Conservation (phyloP, 2,797 vertebrate genomes). For the Etheostoma perlongum region DNA sequence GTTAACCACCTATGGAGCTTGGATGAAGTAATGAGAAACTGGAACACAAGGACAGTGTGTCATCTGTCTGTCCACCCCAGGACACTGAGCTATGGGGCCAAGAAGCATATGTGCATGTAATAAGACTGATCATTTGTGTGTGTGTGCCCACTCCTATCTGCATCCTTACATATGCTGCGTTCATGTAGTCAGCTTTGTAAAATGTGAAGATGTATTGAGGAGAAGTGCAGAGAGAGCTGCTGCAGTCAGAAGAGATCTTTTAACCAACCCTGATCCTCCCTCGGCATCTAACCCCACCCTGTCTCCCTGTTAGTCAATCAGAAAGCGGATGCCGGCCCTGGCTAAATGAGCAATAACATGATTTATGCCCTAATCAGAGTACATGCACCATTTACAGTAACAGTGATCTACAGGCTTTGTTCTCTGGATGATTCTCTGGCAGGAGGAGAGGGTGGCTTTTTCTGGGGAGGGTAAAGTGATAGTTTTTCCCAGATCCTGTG, state of each 20-base stretch:
- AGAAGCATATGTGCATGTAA: constrained; percentile 59
- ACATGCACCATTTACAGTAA: constrained; percentile 66
- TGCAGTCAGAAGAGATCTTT: constrained; percentile 53
- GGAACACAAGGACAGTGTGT: constrained; percentile 64
- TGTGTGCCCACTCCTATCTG: constrained; percentile 6
- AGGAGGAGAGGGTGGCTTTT: constrained; percentile 38
- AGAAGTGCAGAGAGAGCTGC: constrained; percentile 25
- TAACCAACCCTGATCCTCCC: constrained; percentile 47
- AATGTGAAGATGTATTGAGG: constrained; percentile 18
- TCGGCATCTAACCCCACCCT: constrained; percentile 65
- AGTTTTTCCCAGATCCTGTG: constrained; percentile 19
- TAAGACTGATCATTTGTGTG: constrained; percentile 13
- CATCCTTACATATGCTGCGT: not conserved
- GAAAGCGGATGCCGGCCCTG: constrained; percentile 20
- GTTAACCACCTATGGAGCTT: constrained; percentile 46
- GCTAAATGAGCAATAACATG: constrained; percentile 67
- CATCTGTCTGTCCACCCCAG: constrained; percentile 69
- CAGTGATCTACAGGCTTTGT: constrained; percentile 67
- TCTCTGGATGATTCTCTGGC: constrained; percentile 53
- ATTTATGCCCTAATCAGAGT: constrained; percentile 69
- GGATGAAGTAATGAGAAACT: constrained; percentile 53
- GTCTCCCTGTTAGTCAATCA: constrained; percentile 60
- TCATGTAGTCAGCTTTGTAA: constrained; percentile 15
- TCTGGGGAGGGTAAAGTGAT: constrained; percentile 29
- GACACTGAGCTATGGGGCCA: constrained; percentile 33